Conservation (phyloP, 2,113 vertebrate species). For the Thamnophis sirtalis region DNA sequence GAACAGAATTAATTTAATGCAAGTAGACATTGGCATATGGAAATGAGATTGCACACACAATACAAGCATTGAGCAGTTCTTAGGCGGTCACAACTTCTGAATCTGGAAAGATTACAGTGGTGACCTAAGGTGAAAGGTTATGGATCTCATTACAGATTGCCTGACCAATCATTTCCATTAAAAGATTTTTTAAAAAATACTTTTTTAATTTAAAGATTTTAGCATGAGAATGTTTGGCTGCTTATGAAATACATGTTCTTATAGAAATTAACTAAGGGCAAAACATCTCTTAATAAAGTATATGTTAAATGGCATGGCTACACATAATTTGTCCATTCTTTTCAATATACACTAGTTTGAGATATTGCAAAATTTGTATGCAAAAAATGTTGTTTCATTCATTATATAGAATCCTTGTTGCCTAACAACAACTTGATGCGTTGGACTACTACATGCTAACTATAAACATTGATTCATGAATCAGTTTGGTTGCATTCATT, state of each 20-base stretch:
- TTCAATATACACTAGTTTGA: neutral
- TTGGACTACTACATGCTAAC: neutral
- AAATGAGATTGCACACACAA: neutral
- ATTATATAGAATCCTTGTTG: neutral
- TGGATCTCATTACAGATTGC: conserved; percentile 3
- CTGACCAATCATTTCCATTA: neutral
- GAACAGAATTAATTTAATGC: neutral
- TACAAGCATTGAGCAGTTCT: neutral
- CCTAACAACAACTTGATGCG: neutral
- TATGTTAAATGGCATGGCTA: conserved; percentile 5
- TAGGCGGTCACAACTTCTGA: neutral
- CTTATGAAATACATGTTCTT: neutral
- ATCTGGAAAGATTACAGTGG: neutral
- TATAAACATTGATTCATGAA: neutral
- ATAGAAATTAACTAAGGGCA: neutral
- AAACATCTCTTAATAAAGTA: neutral
- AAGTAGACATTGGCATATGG: neutral
- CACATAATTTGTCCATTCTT: neutral
- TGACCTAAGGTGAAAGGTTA: neutral
- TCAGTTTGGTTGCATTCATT: neutral
- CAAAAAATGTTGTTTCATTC: neutral
- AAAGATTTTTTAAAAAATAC: neutral
- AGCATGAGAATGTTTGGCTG: neutral
- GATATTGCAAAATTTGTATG: neutral
- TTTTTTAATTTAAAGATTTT: neutral